Base-by-base conservation (phyloP, 2,888 invertebrate genomes). In the Congeria kusceri region DNA sequence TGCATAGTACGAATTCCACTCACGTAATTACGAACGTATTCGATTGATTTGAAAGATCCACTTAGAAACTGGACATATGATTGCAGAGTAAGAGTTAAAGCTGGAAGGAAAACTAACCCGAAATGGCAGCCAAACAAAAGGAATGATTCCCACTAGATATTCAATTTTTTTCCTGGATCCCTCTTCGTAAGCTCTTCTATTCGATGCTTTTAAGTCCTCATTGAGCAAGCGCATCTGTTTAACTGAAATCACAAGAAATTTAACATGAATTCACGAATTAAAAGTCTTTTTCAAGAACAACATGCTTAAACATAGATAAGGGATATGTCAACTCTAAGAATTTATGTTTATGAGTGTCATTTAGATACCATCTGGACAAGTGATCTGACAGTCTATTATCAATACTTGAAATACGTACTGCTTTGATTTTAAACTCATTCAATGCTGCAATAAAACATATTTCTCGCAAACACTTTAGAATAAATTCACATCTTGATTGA, bases 401-500 rank as follows among this genome's bases (percentile, higher is more conserved):
- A 46, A 0, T 27, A 56, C 53, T 13, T 4, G 4, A 25, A 29
- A 77, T 27, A 29, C 70, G 71, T 25, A 5, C 11, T 0, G 77
- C 70, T 28, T 61, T 59, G 1, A 67, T 20, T 66, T 77, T 65
- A 77, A 66, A 77, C 23, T 70, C 62, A 32, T 71, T 18, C 2
- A 59, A 7, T 7, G 61, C 32, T n/a, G 62, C 46, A 20, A 71
- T 18, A 59, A 65, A 77, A 57, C 70, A 71, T 23, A 77, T 65
- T 66, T 77, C 77, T 39, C 77, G 20, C 15, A 77, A 49, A 71
- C 70, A 71, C 7, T 46, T 18, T 20, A 66, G 77, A 44, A 77
- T 56, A 66, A 66, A 63, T 7, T 3, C 13, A 28, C 39, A 27
- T n/a, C 28, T 61, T 15, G 71, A n/a, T 29, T 66, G 61, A 15